Evolutionary conservation across 2,888 invertebrate genomes (phyloP).

Genomic region (Nebria salina): DNA sequence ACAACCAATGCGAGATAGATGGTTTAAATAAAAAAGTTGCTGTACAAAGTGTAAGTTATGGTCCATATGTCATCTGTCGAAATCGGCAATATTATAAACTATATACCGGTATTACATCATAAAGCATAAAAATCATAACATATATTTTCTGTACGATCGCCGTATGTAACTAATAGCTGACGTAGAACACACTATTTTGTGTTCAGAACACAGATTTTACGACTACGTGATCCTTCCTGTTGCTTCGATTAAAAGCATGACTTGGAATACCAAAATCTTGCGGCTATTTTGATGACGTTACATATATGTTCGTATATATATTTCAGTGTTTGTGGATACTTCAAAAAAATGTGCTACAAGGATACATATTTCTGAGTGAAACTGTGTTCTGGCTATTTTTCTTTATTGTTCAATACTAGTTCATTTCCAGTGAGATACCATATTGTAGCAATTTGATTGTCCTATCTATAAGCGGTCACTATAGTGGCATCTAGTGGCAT

Average conservation of each 20-base stretch:
- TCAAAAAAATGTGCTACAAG: too few relatives aligned
- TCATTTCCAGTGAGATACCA: too few relatives aligned
- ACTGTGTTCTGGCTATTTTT: too few relatives aligned
- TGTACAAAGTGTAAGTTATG: not conserved
- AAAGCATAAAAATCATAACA: not conserved
- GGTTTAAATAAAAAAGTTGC: too few relatives aligned
- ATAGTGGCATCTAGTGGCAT: too few relatives aligned
- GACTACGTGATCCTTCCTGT: constrained; percentile 1
- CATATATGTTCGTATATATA: not conserved
- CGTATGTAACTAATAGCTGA: not conserved
- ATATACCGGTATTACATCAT: not conserved
- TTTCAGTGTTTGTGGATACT: too few relatives aligned
- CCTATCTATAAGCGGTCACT: too few relatives aligned
- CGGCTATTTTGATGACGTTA: not conserved
- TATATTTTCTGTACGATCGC: not conserved
- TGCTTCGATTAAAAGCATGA: constrained; percentile 1
- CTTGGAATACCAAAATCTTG: not conserved
- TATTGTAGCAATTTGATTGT: too few relatives aligned
- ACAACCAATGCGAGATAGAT: too few relatives aligned
- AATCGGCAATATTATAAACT: not conserved
- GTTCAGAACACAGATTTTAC: not conserved
- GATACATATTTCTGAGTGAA: too few relatives aligned
- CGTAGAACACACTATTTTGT: not conserved
- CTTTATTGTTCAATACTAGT: too few relatives aligned
- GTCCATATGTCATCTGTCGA: not conserved